phyloP scores from a whole-genome alignment of 2,888 invertebrate species.

The Lutraria lutraria region DNA sequence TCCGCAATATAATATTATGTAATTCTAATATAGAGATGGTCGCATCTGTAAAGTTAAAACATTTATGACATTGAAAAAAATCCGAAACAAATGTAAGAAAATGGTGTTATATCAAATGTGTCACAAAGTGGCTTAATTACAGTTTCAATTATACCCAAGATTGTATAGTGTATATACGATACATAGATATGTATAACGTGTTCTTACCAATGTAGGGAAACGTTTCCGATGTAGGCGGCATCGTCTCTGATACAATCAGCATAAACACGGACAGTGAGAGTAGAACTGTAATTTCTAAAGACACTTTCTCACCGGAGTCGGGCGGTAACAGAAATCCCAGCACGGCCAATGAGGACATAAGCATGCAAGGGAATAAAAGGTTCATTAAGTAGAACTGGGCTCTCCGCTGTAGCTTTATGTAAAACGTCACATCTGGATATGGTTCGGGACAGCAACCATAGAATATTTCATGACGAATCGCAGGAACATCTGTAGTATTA shows the following conservation, averaged over 20 bases:
- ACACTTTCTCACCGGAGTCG: constrained; percentile 75
- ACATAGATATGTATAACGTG: not conserved
- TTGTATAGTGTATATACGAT: too few relatives aligned
- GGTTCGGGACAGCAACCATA: constrained; percentile 79
- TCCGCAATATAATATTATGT: too few relatives aligned
- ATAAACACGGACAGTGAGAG: constrained; percentile 84
- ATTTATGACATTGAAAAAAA: too few relatives aligned
- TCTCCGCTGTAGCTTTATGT: constrained; percentile 69
- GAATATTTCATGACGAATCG: constrained; percentile 60
- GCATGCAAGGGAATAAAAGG: constrained; percentile 80
- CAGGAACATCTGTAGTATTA: constrained; percentile 58
- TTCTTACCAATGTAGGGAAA: constrained; percentile 82
- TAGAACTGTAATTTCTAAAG: constrained; percentile 83
- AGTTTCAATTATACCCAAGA: too few relatives aligned
- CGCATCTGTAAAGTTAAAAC: too few relatives aligned
- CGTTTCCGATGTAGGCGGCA: constrained; percentile 84
- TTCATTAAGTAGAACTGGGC: constrained; percentile 81
- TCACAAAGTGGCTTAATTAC: too few relatives aligned
- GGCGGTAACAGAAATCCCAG: constrained; percentile 74
- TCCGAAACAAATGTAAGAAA: too few relatives aligned
- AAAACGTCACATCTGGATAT: constrained; percentile 80
- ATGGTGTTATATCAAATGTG: too few relatives aligned
- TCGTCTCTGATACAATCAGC: constrained; percentile 83
- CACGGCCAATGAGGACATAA: constrained; percentile 75
- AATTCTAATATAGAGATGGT: too few relatives aligned